phyloP scores from a whole-genome alignment of 2,797 vertebrate genomes.

The Adelosebastes latens region DNA sequence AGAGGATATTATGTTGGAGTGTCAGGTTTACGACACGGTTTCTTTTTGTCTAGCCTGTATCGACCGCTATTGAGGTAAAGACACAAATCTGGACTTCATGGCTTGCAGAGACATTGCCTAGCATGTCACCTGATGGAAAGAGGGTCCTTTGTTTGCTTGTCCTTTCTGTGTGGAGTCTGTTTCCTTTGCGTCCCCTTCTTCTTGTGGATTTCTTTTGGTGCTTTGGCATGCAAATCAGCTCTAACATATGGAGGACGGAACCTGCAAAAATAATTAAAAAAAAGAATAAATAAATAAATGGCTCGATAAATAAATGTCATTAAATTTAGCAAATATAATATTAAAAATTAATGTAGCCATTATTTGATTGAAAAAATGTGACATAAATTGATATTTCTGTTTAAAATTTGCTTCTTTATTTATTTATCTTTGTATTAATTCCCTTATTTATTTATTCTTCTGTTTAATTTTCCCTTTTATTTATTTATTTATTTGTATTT shows the following conservation, averaged over 20 bases:
- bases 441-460: accelerated
- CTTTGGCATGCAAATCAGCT: neutral
- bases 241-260: too few relatives aligned
- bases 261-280: too few relatives aligned
- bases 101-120: neutral
- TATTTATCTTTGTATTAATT: too few relatives aligned
- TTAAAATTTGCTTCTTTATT: too few relatives aligned
- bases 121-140: neutral
- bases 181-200: neutral
- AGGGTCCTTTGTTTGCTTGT: neutral
- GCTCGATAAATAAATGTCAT: too few relatives aligned
- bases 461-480: too few relatives aligned
- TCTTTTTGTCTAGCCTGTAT: neutral
- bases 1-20: conserved; percentile 13
- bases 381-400: too few relatives aligned
- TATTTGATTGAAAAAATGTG: too few relatives aligned
- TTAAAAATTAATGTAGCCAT: too few relatives aligned
- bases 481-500: too few relatives aligned
- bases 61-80: conserved; percentile 8
- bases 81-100: conserved; percentile 18
- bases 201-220: neutral
- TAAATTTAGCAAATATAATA: accelerated
- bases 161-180: neutral
- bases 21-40: conserved; percentile 33
- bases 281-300: too few relatives aligned